Conservation (phyloP, 1,140 invertebrate genomes). For the Latrodectus geometricus region DNA sequence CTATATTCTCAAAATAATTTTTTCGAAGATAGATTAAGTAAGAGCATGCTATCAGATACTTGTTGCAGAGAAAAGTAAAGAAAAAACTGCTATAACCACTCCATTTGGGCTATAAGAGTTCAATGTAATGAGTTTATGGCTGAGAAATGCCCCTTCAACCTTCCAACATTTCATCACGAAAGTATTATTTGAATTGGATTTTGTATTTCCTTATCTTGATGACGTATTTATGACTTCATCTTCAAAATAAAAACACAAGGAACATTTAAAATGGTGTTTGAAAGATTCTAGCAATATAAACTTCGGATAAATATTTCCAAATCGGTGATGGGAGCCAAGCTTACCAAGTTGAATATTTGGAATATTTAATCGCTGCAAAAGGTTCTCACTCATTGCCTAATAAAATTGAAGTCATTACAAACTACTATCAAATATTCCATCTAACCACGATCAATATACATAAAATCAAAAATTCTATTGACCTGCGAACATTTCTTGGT, state of each 20-base stretch:
- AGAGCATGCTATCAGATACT: conserved; percentile 26
- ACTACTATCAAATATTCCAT: too few relatives aligned
- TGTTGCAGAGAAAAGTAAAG: conserved; percentile 10
- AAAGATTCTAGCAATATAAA: too few relatives aligned
- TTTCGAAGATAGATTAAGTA: conserved; percentile 7
- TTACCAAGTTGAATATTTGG: too few relatives aligned
- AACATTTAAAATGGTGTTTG: too few relatives aligned
- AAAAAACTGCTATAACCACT: conserved; percentile 16
- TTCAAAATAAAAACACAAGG: neutral
- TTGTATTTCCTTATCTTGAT: conserved; percentile 15
- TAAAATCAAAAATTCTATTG: conserved; percentile 65
- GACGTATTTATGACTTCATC: neutral
- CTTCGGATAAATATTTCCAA: too few relatives aligned
- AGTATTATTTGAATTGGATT: neutral
- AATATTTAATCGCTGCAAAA: too few relatives aligned
- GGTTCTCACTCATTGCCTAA: too few relatives aligned
- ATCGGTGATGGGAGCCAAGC: too few relatives aligned
- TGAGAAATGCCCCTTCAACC: conserved; percentile 65
- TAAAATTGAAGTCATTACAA: too few relatives aligned
- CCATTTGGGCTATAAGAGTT: conserved; percentile 47
- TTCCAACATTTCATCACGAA: conserved; percentile 63
- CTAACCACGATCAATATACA: too few relatives aligned
- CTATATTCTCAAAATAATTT: conserved; percentile 20
- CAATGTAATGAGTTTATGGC: conserved; percentile 64
- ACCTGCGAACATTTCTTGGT: conserved; percentile 67